Evolutionary conservation across 1,140 invertebrate species (phyloP), one percentile per base, ranked within the genome.

Genomic region (Drosophila pachea): DNA sequence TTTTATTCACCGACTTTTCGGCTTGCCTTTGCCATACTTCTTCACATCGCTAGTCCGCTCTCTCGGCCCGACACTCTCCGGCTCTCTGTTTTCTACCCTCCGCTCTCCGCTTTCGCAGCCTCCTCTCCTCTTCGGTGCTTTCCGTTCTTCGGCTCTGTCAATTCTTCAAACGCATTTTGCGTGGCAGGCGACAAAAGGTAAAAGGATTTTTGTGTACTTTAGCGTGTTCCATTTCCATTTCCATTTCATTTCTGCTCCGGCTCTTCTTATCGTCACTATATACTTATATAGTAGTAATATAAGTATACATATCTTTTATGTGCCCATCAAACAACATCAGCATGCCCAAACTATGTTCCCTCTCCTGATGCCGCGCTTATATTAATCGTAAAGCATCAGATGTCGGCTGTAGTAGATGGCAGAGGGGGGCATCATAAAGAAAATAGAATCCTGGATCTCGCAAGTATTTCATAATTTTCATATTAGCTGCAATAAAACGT

Each of bases 401-500:
- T 7, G 2, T 1, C 1, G 36, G 8, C 14, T 9, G 7, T 43
- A 22, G 22, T 8, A 4, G 12, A 2, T 5, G 3, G 31, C 8
- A 11, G 7, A 36, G 31, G 14, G 8, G 32, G 35, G 32, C 29
- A 47, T 68, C 76, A 40, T 78, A 70, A 78, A 78, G 43, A 43
- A 35, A 60, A 79, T 72, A 72, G 70, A 79, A 74, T 47, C 43
- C 48, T 53, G 36, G 54, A 22, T 33, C 38, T 77, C 54, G 12
- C 58, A 64, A 59, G 67, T 66, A 74, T 83, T 83, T 74, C 52
- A 82, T 83, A 82, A 83, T 83, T 83, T 83, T 68, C 63, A 68
- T 78, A 82, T 78, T 83, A 78, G 68, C 73, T 64, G 52, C 78
- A 84, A 84, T 82, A 78, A 84, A 83, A 72, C 49, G 58, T 50